Evolutionary conservation across 2,888 invertebrate species (phyloP), one percentile per base, ranked within the genome.

Genomic region (Hololepta plana): DNA sequence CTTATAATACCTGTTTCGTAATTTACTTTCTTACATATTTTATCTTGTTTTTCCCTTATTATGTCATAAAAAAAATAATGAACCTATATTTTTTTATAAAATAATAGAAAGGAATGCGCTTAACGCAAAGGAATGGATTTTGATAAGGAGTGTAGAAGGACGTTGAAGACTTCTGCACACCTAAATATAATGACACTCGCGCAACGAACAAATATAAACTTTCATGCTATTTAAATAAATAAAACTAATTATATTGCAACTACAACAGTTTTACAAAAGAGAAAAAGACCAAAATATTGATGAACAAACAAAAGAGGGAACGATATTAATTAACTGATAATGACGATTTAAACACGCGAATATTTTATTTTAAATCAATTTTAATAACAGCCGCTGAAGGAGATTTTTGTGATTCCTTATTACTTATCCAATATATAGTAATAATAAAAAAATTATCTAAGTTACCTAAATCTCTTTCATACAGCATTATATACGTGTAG

Each of bases 91-190:
- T 25, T 24, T 23, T n/a, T 11, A 23, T 27, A 15, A n/a, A n/a
- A n/a, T n/a, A n/a, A 27, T 25, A 37, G 34, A 37, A 32, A 38
- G 39, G 39, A 39, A 40, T 37, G 36, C 38, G 38, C 12, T 35
- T 35, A 34, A 28, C 35, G 35, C 11, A 46, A 43, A 50, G 49
- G 51, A 51, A 51, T 51, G 50, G 51, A 51, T 42, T 34, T 38
- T 46, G 50, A n/a, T n/a, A n/a, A n/a, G n/a, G 51, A 52, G 48
- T 49, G 49, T 48, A 40, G 43, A 47, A 51, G 51, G 51, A 38
- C 48, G 44, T 22, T 43, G 51, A 51, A 52, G 52, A 52, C 52
- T 52, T 52, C 52, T 52, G 51, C 47, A 46, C 44, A 38, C 37
- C 38, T 32, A 40, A 33, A 41, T 35, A 46, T n/a, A n/a, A n/a